A percentile compares a stretch with the other conserved stretches of the same genome.
Conservation (phyloP, 2,113 vertebrate species). For the Uria aalge region DNA sequence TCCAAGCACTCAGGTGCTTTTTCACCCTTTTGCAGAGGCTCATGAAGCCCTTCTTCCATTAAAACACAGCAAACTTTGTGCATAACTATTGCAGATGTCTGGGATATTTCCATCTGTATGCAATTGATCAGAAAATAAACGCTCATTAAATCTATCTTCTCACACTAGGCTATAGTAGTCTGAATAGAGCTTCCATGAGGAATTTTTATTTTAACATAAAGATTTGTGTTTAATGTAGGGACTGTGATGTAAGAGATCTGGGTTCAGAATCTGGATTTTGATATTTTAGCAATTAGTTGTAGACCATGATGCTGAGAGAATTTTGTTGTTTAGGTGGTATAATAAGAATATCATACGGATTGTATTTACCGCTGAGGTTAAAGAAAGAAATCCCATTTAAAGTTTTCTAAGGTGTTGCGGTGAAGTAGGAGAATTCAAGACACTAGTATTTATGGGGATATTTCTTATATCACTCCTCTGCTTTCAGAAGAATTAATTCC, state of each 20-base stretch:
- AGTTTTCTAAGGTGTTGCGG: background rate
- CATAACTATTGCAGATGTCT: background rate
- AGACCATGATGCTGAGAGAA: background rate
- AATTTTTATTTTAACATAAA: background rate
- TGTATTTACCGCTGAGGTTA: background rate
- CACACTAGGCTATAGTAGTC: fast-evolving
- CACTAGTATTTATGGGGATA: background rate
- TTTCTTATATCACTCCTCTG: background rate
- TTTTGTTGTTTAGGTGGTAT: background rate
- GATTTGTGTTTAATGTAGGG: background rate
- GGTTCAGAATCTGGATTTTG: background rate
- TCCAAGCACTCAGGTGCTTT: fast-evolving
- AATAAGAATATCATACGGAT: background rate
- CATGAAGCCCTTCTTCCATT: background rate
- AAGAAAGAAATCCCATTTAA: background rate
- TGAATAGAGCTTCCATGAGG: background rate
- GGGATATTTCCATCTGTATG: background rate
- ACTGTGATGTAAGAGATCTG: background rate
- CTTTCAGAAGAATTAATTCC: background rate
- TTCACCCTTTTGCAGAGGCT: background rate
- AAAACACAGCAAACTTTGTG: background rate
- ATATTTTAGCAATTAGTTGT: background rate
- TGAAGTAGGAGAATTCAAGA: background rate
- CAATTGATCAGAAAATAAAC: background rate
- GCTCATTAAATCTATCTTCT: background rate